A percentile compares a stretch with the other conserved stretches of the same genome.
Conservation (phyloP, 2,797 vertebrate species). For the Pseudotriccus pelzelni region DNA sequence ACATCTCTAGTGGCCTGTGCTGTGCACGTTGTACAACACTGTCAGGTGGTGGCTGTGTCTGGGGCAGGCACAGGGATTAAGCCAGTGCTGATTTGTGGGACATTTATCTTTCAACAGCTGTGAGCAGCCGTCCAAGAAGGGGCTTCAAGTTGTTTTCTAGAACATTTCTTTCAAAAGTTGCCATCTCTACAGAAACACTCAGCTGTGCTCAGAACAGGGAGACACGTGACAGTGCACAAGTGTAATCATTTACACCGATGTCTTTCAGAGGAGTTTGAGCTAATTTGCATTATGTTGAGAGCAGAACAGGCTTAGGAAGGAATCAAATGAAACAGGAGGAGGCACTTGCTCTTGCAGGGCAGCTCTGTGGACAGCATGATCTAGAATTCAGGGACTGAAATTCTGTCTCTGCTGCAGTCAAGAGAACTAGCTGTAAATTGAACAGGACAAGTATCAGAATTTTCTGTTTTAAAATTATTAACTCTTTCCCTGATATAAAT, state of each 20-base stretch:
- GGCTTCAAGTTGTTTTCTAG: neutral
- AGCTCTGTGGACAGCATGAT: neutral
- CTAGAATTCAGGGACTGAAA: neutral
- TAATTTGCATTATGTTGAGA: neutral
- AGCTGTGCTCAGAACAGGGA: neutral
- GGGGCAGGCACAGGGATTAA: neutral
- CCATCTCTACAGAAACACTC: neutral
- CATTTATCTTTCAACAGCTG: neutral
- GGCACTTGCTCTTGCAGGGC: neutral
- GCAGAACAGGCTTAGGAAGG: neutral
- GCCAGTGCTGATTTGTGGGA: neutral
- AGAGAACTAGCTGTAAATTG: neutral
- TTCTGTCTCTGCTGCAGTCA: neutral
- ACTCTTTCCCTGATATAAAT: neutral
- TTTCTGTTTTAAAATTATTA: neutral
- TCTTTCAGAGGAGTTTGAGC: neutral
- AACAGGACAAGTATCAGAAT: neutral
- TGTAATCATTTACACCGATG: neutral
- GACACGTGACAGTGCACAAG: fast-evolving
- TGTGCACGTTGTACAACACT: fast-evolving
- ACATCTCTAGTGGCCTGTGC: neutral
- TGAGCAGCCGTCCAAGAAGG: neutral
- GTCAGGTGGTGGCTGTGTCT: neutral
- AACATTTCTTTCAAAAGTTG: neutral
- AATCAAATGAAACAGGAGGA: neutral